A percentile compares a stretch with the other conserved stretches of the same genome.
Conservation (phyloP, 1,140 invertebrate genomes). For the Megathymus violae region DNA sequence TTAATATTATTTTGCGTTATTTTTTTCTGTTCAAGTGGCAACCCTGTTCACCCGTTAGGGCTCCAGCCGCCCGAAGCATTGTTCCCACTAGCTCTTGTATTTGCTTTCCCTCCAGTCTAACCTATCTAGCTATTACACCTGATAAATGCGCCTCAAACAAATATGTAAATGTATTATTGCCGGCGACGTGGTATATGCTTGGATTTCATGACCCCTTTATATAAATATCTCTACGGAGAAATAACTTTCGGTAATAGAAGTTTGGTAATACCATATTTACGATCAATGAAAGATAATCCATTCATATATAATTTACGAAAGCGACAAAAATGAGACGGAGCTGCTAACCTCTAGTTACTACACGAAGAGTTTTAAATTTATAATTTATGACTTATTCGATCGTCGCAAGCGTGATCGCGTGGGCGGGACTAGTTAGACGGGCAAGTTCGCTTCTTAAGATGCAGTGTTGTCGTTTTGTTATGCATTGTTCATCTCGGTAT, state of each 20-base stretch:
- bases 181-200: conserved; percentile 15
- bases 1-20: no score
- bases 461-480: conserved; percentile 29
- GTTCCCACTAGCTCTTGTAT: conserved; percentile 68
- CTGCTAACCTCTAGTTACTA: conserved; percentile 12
- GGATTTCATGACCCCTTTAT: conserved; percentile 6
- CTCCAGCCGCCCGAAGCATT: conserved; percentile 55
- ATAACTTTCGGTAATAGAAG: no score
- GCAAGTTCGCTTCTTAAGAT: conserved; percentile 44
- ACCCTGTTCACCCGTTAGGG: conserved; percentile 41
- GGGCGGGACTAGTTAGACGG: conserved; percentile 59
- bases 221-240: no score
- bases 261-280: conserved; percentile 10
- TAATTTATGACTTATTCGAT: conserved; percentile 77
- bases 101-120: conserved; percentile 43
- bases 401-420: conserved; percentile 76
- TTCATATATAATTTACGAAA: conserved; percentile 26
- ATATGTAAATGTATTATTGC: conserved; percentile 27
- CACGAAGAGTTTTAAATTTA: conserved; percentile 69
- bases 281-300: background rate
- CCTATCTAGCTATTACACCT: conserved; percentile 36
- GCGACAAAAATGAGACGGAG: conserved; percentile 30
- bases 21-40: background rate
- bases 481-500: conserved; percentile 25
- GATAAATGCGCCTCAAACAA: conserved; percentile 36